phyloP scores from a whole-genome alignment of 2,797 vertebrate species.

The Argentina silus region DNA sequence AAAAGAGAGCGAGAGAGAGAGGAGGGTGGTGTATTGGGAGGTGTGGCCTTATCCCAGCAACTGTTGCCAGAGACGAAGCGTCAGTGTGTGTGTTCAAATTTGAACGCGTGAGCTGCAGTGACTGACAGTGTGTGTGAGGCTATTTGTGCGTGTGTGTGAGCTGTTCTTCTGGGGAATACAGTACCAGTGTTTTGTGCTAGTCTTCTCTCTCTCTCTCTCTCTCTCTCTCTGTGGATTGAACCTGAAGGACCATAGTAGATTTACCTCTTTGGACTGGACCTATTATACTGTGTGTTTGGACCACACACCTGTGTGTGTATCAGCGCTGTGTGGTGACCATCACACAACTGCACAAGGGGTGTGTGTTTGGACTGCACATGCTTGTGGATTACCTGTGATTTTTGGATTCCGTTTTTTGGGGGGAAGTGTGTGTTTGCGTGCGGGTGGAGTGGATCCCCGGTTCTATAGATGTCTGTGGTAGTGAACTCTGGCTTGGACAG shows the following conservation, averaged over 20 bases:
- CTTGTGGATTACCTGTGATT: constrained; percentile 1
- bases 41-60: constrained; percentile 65
- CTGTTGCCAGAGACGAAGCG: constrained; percentile 53
- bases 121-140: constrained; percentile 5
- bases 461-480: constrained; percentile 36
- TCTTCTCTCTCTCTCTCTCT: neutral
- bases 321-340: constrained; percentile 8
- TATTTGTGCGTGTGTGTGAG: constrained; percentile 11
- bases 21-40: constrained; percentile 31
- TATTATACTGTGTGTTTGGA: neutral
- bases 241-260: neutral
- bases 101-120: constrained; percentile 34
- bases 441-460: constrained; percentile 25
- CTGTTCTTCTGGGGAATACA: neutral
- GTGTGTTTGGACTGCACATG: neutral
- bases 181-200: neutral
- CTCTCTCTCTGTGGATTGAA: constrained; percentile 1
- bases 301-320: constrained; percentile 2
- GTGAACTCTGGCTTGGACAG: constrained; percentile 29
- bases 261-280: neutral
- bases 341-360: neutral
- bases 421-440: constrained; percentile 14
- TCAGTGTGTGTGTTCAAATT: constrained; percentile 26
- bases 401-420: constrained; percentile 11
- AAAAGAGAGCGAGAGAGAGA: constrained; percentile 23